Evolutionary conservation across 2,888 invertebrate genomes (phyloP).

Genomic region (Pyrgus malvae): DNA sequence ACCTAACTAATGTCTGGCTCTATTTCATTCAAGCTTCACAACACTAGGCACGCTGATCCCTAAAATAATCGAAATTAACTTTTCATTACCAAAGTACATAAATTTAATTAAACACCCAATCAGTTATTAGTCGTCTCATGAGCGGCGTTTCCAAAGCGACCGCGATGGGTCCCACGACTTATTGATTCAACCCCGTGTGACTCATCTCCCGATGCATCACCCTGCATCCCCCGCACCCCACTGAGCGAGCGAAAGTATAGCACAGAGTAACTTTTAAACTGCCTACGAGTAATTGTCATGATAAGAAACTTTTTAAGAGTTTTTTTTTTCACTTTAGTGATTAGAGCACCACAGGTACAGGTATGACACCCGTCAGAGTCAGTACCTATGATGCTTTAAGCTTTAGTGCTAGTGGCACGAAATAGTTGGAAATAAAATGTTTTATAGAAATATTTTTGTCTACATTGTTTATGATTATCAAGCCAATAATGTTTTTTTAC

Average conservation of each 20-base stretch:
- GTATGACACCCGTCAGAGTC: too few species aligned
- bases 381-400: too few species aligned
- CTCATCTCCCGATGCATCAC: slow-evolving; percentile 58
- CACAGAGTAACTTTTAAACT: slow-evolving; percentile 5
- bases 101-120: slow-evolving; percentile 7
- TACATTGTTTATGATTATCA: not conserved
- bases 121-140: slow-evolving; percentile 18
- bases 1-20: too few species aligned
- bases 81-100: too few species aligned
- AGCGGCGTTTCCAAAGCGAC: slow-evolving; percentile 29
- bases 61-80: too few species aligned
- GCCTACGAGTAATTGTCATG: too few species aligned
- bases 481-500: not conserved
- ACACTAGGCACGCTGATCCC: not conserved
- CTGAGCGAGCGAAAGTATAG: slow-evolving; percentile 10
- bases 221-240: slow-evolving; percentile 44
- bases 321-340: too few species aligned
- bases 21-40: not conserved
- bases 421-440: not conserved
- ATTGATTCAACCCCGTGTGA: slow-evolving; percentile 76
- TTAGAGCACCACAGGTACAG: too few species aligned
- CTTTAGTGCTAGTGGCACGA: too few species aligned
- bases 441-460: not conserved
- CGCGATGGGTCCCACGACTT: slow-evolving; percentile 43
- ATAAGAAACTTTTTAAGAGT: too few species aligned